Conservation (phyloP, 2,797 vertebrate species). For the Triplophysa yarkandensis region DNA sequence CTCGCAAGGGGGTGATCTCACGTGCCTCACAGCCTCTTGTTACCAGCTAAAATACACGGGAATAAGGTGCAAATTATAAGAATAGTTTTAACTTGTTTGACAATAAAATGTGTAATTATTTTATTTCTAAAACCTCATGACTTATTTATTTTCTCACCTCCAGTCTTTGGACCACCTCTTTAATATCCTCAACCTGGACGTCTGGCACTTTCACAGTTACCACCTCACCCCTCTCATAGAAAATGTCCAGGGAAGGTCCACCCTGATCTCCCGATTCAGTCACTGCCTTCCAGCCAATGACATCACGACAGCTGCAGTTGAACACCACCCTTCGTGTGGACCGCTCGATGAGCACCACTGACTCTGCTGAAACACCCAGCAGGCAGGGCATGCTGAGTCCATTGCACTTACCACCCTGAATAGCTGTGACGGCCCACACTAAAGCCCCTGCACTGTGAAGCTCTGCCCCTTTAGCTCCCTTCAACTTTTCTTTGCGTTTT, state of each 20-base stretch:
- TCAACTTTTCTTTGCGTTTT: constrained; percentile 84
- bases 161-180: constrained; percentile 86
- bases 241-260: constrained; percentile 84
- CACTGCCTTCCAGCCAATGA: constrained; percentile 87
- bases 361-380: constrained; percentile 84
- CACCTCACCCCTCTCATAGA: constrained; percentile 84
- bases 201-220: constrained; percentile 78
- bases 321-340: constrained; percentile 80
- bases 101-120: too few species aligned
- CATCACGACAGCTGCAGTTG: constrained; percentile 89
- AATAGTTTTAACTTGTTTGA: neutral
- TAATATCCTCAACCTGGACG: constrained; percentile 80
- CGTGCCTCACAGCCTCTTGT: constrained; percentile 88
- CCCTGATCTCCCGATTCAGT: constrained; percentile 70
- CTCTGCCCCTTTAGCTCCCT: constrained; percentile 79
- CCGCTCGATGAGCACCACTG: constrained; percentile 83
- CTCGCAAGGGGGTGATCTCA: constrained; percentile 85
- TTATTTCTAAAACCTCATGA: too few species aligned
- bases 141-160: constrained; percentile 75
- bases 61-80: neutral
- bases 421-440: constrained; percentile 81
- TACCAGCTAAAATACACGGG: constrained; percentile 75
- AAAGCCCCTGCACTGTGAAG: constrained; percentile 82
- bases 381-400: constrained; percentile 74
- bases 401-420: constrained; percentile 55